Base-by-base conservation (phyloP, 1,140 invertebrate genomes). In the Bradysia coprophila region DNA sequence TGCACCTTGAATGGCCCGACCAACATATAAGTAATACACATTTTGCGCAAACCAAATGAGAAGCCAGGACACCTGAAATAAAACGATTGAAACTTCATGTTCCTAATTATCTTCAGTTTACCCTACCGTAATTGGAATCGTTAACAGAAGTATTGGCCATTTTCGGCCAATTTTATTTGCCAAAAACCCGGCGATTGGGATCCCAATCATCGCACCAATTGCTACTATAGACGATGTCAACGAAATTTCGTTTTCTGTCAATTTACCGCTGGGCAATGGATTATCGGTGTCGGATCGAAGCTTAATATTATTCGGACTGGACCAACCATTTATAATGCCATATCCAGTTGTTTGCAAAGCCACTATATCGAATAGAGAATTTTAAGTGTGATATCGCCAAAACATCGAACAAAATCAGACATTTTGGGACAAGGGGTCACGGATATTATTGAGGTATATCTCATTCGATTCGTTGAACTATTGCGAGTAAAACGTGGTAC, bases 271-370 rank as follows among this genome's bases (percentile, higher is more conserved):
- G 2, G 48, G 40, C 11, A 60, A 38, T 0, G 57, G 55, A 0
- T 51, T 42, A 11, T 55, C 43, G n/a, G n/a, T n/a, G 2, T 46
- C 11, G 0, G 47, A 45, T 23, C 54, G 51, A 15, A 57, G 50
- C 31, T 50, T 49, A 1, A 48, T 45, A 1, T 57, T 28, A 0
- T 52, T 65, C 0, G 64, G 64, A 0, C 63, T 64, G 0, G 64
- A 45, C 64, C 64, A 66, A 4, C 62, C 64, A 20, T 64, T 50
- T 15, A 61, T 58, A 13, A 64, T 51, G 5, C 64, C 64, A 48
- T 65, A 62, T 1, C 55, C 54, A 41, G 65, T 63, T 4, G 63
- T 59, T n/a, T 63, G 56, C 20, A 66, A 53, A 28, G 60, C 64
- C 0, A 59, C 64, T 66, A 23, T 34, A n/a, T n/a, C n/a, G n/a